phyloP scores from a whole-genome alignment of 2,113 vertebrate species.

The Megaceryle maxima region DNA sequence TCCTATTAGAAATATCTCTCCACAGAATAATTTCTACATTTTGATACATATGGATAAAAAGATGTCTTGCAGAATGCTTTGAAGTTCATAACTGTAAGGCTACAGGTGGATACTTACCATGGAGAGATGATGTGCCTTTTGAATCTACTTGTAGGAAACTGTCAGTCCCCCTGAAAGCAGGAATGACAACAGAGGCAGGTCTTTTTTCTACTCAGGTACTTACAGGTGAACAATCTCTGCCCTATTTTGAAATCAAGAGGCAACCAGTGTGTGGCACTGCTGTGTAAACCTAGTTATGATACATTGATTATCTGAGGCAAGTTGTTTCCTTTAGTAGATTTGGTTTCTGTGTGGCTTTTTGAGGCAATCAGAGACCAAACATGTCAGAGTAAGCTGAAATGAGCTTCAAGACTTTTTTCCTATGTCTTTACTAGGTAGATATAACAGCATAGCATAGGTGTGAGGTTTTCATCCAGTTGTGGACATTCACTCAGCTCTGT shows the following conservation, averaged over 20 bases:
- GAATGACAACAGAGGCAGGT: constrained; percentile 41
- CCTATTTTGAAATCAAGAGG: constrained; percentile 23
- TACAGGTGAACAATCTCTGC: constrained; percentile 48
- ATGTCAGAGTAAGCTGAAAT: not conserved
- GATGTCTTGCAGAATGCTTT: constrained; percentile 34
- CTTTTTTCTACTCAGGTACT: constrained; percentile 65
- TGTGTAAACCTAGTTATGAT: not conserved
- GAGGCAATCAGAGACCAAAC: not conserved
- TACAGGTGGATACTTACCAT: not conserved
- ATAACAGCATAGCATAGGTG: not conserved
- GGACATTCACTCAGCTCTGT: not conserved
- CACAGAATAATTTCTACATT: not conserved
- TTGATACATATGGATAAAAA: not conserved
- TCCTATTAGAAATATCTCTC: constrained; percentile 38
- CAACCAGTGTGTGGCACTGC: not conserved
- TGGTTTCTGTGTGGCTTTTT: not conserved
- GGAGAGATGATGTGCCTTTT: constrained; percentile 66
- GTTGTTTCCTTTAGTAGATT: not conserved
- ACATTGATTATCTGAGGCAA: not conserved
- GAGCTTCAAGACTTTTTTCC: not conserved
- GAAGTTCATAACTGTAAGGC: constrained; percentile 11
- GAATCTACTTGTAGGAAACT: constrained; percentile 36
- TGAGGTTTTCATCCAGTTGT: not conserved
- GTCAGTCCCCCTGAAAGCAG: not conserved
- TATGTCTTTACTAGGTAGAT: not conserved